phyloP scores from a whole-genome alignment of 2,113 vertebrate genomes.

The Myotis davidii region DNA sequence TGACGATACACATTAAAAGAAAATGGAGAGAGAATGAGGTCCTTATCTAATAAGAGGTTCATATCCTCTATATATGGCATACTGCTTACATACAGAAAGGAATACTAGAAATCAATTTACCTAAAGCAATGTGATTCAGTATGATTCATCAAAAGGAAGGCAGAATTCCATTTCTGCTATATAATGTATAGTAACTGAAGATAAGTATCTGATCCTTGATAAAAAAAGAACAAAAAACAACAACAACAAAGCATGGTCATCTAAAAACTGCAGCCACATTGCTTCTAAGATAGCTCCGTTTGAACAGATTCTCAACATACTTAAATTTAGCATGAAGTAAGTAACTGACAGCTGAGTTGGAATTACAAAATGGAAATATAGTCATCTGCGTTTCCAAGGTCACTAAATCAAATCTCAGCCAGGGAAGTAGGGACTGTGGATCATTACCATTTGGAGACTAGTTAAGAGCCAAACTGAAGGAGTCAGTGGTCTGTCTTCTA shows the following conservation, averaged over 20 bases:
- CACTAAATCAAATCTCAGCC: constrained; percentile 26
- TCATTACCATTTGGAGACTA: constrained; percentile 18
- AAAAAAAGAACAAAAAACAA: too few species aligned
- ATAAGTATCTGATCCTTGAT: neutral
- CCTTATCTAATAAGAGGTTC: neutral
- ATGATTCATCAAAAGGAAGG: neutral
- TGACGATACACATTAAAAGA: neutral
- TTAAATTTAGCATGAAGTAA: neutral
- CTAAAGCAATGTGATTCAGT: neutral
- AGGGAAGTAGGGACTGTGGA: neutral
- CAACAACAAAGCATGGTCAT: neutral
- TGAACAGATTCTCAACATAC: neutral
- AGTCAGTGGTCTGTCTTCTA: neutral
- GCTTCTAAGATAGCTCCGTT: neutral
- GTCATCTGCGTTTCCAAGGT: neutral
- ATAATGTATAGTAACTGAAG: neutral
- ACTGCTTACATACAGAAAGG: neutral
- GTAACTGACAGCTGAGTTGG: neutral
- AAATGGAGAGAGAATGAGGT: constrained; percentile 47
- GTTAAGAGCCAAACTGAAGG: neutral
- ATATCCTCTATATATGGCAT: neutral
- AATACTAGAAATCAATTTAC: neutral
- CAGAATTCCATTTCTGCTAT: neutral
- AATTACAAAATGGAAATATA: constrained; percentile 15
- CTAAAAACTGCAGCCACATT: neutral